A percentile compares a stretch with the other conserved stretches of the same genome.
These are phyloP conservation scores for Drosophila demipolita DNA, from an alignment of 2,888 invertebrate species.

Conservation along the genomic window DNA sequence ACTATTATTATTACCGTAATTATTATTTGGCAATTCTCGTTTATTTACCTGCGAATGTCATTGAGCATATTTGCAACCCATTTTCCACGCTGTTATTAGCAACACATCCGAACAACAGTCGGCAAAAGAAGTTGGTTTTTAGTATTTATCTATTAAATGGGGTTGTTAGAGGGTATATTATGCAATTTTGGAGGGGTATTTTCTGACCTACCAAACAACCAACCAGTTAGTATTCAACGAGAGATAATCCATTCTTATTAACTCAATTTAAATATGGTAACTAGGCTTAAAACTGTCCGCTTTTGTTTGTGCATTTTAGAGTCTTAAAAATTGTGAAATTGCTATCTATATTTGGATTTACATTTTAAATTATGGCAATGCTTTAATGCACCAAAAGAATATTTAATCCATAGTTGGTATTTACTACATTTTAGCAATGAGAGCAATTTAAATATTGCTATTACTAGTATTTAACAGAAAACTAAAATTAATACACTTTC, in stretches of 20 bases:
- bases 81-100: conserved; percentile 67
- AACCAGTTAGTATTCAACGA: conserved; percentile 8
- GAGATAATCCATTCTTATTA: conserved; percentile 25
- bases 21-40: conserved; percentile 64
- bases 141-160: conserved; percentile 25
- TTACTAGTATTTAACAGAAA: neutral
- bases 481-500: neutral
- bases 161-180: neutral
- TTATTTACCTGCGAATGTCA: conserved; percentile 42
- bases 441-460: neutral
- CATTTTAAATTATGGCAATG: neutral
- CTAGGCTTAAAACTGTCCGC: neutral
- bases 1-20: neutral
- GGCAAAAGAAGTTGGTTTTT: conserved; percentile 18
- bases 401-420: neutral
- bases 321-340: neutral
- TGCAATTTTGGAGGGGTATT: neutral
- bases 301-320: conserved; percentile 9
- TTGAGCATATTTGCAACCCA: conserved; percentile 59
- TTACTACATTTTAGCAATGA: neutral
- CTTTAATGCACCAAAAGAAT: neutral
- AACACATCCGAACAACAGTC: conserved; percentile 1
- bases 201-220: neutral
- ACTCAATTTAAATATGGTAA: conserved; percentile 8
- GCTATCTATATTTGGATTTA: neutral